These are phyloP conservation scores for Papilio gigon DNA, from an alignment of 2,888 invertebrate species.

Conservation along the genomic window DNA sequence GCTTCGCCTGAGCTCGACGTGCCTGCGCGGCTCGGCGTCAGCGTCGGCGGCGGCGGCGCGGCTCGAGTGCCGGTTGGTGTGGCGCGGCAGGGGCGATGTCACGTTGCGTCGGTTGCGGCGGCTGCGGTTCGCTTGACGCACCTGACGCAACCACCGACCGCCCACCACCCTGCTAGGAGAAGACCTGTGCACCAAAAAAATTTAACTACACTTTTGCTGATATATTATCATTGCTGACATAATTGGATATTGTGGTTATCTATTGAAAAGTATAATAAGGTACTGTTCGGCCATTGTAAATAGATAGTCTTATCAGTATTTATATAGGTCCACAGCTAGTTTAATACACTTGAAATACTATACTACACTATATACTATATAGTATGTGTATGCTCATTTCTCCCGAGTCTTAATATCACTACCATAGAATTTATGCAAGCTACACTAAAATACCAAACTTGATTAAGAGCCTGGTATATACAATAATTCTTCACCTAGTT, in stretches of 20 bases:
- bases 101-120: conserved; percentile 71
- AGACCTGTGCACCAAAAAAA: conserved; percentile 66
- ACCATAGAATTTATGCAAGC: no score
- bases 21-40: conserved; percentile 71
- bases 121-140: conserved; percentile 74
- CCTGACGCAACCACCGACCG: conserved; percentile 81
- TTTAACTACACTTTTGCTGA: neutral
- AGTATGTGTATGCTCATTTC: no score
- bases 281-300: conserved; percentile 12
- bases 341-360: neutral
- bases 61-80: conserved; percentile 65
- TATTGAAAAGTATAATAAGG: conserved; percentile 13
- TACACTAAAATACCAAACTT: no score
- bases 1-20: conserved; percentile 72
- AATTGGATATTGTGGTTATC: neutral
- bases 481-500: no score
- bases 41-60: conserved; percentile 66
- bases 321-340: conserved; percentile 2
- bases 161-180: conserved; percentile 83
- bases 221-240: conserved; percentile 11
- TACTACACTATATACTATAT: neutral
- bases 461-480: no score
- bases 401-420: neutral
- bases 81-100: conserved; percentile 71
- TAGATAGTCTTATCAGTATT: conserved; percentile 8